phyloP scores from a whole-genome alignment of 2,113 vertebrate genomes.

The Delphinus delphis region DNA sequence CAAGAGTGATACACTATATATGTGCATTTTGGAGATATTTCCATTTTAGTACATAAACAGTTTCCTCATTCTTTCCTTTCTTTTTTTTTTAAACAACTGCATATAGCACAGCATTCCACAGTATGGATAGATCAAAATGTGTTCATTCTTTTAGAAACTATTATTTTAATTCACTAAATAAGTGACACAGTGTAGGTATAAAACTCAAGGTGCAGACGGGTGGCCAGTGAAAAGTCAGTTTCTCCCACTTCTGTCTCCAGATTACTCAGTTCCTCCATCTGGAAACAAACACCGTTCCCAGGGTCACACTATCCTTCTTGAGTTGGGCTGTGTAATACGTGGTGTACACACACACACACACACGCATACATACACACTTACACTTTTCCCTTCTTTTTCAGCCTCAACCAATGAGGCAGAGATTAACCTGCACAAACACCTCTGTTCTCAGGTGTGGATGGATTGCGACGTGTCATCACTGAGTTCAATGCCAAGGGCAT shows the following conservation, averaged over 20 bases:
- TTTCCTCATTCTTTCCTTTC: background rate
- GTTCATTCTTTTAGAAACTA: background rate
- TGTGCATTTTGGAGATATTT: background rate
- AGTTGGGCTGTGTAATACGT: accelerated
- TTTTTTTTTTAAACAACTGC: background rate
- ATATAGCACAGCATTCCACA: background rate
- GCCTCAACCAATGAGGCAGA: background rate
- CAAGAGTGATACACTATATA: background rate
- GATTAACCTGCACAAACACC: too few species aligned
- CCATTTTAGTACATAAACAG: background rate
- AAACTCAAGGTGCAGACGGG: background rate
- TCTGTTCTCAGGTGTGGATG: too few species aligned
- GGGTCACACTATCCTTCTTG: background rate
- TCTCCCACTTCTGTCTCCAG: background rate
- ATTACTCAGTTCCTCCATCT: background rate
- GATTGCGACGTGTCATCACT: accelerated
- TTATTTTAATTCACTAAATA: background rate
- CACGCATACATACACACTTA: accelerated
- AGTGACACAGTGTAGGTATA: too few species aligned
- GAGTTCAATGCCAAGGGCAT: background rate
- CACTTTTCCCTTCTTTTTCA: background rate
- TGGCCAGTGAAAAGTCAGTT: background rate
- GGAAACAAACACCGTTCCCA: background rate
- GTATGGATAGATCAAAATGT: background rate
- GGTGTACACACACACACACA: too few species aligned